Conservation (phyloP, 2,797 vertebrate species). For the Acanthornis magna region DNA sequence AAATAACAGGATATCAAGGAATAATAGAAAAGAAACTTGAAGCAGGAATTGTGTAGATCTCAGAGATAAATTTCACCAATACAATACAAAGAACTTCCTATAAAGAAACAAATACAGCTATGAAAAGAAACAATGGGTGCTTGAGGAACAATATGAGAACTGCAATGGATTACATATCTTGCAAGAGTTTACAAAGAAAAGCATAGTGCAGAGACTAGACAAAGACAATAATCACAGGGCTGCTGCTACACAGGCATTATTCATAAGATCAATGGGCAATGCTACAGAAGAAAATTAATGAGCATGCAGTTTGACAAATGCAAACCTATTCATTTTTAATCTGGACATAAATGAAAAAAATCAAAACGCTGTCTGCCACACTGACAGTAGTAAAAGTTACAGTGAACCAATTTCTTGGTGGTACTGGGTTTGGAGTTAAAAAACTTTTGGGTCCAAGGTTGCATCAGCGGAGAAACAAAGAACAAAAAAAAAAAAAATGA, state of each 20-base stretch:
- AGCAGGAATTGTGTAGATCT: not conserved
- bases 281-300: not conserved
- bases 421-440: not conserved
- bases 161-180: not conserved
- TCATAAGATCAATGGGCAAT: not conserved
- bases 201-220: not conserved
- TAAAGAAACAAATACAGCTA: not conserved
- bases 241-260: not conserved
- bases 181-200: not conserved
- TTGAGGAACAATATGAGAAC: not conserved
- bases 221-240: not conserved
- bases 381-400: not conserved
- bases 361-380: not conserved
- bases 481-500: not conserved
- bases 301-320: not conserved
- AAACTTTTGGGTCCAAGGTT: not conserved
- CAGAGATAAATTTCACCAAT: not conserved
- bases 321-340: conserved; percentile 26
- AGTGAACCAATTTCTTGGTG: not conserved
- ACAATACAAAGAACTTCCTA: not conserved
- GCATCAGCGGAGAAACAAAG: not conserved
- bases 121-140: not conserved
- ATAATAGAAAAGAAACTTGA: not conserved
- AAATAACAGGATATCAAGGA: not conserved
- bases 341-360: not conserved